Evolutionary conservation across 1,140 invertebrate species (phyloP).

Genomic region (Drosophila sulfurigaster): DNA sequence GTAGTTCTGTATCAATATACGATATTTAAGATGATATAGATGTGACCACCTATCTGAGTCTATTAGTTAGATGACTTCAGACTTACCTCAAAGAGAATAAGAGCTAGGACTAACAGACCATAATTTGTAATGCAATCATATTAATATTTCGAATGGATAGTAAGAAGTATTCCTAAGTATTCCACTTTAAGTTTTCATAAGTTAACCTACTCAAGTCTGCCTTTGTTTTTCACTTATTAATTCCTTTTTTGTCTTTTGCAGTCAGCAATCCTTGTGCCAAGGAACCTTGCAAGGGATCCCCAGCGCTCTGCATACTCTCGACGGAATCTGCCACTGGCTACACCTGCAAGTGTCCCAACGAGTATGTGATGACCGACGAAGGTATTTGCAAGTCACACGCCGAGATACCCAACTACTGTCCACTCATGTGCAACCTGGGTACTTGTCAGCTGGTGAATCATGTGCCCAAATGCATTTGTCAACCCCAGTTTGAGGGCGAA

Average conservation of each 20-base stretch:
- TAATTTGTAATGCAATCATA: too few relatives aligned
- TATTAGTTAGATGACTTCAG: too few relatives aligned
- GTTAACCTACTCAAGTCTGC: too few relatives aligned
- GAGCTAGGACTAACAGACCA: too few relatives aligned
- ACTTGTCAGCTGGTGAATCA: slow-evolving; percentile 86
- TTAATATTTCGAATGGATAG: too few relatives aligned
- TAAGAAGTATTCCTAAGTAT: too few relatives aligned
- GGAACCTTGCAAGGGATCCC: slow-evolving; percentile 86
- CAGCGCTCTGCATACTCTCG: slow-evolving; percentile 87
- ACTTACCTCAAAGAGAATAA: too few relatives aligned
- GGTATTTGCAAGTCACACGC: slow-evolving; percentile 68
- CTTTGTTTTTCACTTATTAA: neutral
- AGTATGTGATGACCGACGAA: slow-evolving; percentile 82
- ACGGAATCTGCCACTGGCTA: slow-evolving; percentile 78
- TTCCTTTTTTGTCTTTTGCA: slow-evolving; percentile 25
- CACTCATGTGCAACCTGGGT: slow-evolving; percentile 86
- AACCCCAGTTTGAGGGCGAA: slow-evolving; percentile 87
- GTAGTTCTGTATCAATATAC: too few relatives aligned
- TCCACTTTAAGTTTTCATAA: too few relatives aligned
- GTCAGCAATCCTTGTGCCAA: slow-evolving; percentile 85
- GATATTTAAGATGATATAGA: too few relatives aligned
- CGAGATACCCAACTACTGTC: slow-evolving; percentile 81
- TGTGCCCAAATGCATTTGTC: slow-evolving; percentile 87
- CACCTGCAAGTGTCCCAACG: slow-evolving; percentile 90
- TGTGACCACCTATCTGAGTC: too few relatives aligned